Evolutionary conservation across 2,888 invertebrate genomes (phyloP), one percentile per base, ranked within the genome.

Genomic region (Choreutis nemorana): DNA sequence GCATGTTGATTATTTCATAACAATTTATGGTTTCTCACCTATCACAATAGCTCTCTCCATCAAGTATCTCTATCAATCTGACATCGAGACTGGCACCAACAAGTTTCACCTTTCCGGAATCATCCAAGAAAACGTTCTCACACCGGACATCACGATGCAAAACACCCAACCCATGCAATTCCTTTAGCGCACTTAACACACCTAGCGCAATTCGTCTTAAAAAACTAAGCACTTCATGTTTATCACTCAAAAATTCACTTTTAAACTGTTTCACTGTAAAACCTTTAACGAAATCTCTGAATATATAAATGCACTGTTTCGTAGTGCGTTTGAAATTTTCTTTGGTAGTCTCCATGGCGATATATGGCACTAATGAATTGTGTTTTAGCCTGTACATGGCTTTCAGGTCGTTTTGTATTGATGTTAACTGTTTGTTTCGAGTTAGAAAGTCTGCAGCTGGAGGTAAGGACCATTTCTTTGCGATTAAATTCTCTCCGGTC

Each of bases 101-200:
- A 31, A 91, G 44, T 51, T 84, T 66, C 2, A 79, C 77, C 9
- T 52, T 71, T 24, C 89, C 90, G 31, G 63, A 63, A 27, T 83
- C 81, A 45, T 89, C 89, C 55, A 93, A 71, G 52, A 86, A 89
- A 30, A 92, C 84, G 40, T 86, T 88, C 11, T 86, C 84, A 44
- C 86, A 86, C 34, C 87, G 72, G n/a, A 96, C 67, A 61, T 91
- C 88, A 48, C 88, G 87, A 57, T 96, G 94, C 9, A 92, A 85
- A 1, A 94, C 86, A 39, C 90, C 89, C 37, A 87, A 89, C 43
- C 86, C 82, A 55, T 96, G 95, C 31, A 96, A 72, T 55, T 87
- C 92, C 21, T 85, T 83, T 16, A 95, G 64, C 8, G 89, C 92
- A 29, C 84, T 82, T 3, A 94, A 72, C 14, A 94, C 82, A 15